phyloP scores from a whole-genome alignment of 2,113 vertebrate species.

The Hippocampus zosterae region DNA sequence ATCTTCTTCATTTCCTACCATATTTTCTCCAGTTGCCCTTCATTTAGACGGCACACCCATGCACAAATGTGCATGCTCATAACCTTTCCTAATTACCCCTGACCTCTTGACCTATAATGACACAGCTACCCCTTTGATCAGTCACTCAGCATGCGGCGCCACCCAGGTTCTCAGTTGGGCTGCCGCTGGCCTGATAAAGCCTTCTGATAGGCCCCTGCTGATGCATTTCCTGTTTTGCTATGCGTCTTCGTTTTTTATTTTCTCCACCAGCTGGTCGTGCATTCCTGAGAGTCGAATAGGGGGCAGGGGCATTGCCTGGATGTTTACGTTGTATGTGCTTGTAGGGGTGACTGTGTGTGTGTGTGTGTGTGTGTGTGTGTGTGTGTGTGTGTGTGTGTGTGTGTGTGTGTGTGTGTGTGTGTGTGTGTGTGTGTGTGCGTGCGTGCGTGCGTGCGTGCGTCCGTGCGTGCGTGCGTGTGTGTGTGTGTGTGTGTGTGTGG shows the following conservation, averaged over 20 bases:
- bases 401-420: no score
- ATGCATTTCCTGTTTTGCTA: constrained; percentile 75
- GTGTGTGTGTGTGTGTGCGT: constrained; percentile 9
- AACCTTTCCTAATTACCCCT: constrained; percentile 56
- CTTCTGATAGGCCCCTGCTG: constrained; percentile 64
- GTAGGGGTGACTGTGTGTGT: constrained; percentile 32
- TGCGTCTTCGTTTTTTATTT: constrained; percentile 58
- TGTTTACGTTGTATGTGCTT: constrained; percentile 57
- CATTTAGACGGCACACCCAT: constrained; percentile 40
- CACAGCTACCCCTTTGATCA: constrained; percentile 67
- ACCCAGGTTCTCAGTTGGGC: constrained; percentile 58
- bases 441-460: constrained; percentile 5
- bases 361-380: constrained; percentile 6
- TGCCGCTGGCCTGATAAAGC: constrained; percentile 61
- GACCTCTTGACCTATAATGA: constrained; percentile 63
- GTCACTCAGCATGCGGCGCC: constrained; percentile 57
- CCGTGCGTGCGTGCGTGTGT: constrained; percentile 19
- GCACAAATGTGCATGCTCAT: constrained; percentile 6
- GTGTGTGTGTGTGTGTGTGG: constrained; percentile 31
- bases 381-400: background rate
- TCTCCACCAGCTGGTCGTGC: constrained; percentile 63
- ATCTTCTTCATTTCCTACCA: constrained; percentile 44
- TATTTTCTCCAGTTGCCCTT: constrained; percentile 48
- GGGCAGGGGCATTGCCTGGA: constrained; percentile 54
- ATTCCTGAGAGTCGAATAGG: constrained; percentile 56